phyloP scores from a whole-genome alignment of 2,113 vertebrate genomes.

The Paramormyrops kingsleyae region DNA sequence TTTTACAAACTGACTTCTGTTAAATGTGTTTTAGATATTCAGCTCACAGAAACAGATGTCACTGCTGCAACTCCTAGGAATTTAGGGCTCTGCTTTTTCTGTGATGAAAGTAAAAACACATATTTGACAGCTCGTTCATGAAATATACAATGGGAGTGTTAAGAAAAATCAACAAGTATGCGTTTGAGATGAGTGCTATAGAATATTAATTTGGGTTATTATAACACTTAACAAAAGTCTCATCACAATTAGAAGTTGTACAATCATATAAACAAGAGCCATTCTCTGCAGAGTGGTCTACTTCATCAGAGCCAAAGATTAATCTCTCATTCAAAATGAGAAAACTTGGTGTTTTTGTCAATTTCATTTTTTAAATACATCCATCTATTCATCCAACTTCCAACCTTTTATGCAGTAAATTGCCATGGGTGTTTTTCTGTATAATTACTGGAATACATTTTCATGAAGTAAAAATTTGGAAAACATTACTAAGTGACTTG shows the following conservation, averaged over 20 bases:
- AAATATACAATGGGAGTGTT: neutral
- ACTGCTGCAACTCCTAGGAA: constrained; percentile 29
- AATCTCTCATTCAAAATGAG: neutral
- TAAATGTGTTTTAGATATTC: constrained; percentile 38
- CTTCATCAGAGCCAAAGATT: neutral
- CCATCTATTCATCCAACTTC: neutral
- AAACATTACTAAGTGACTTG: neutral
- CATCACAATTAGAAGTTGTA: neutral
- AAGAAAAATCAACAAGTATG: neutral
- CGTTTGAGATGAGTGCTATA: neutral
- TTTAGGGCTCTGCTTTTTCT: constrained; percentile 23
- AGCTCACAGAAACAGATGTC: constrained; percentile 33
- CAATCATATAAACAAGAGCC: neutral
- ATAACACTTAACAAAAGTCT: neutral
- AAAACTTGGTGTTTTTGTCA: neutral
- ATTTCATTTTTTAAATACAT: neutral
- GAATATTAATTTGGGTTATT: neutral
- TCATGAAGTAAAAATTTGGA: neutral
- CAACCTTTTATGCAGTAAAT: neutral
- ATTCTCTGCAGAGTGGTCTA: neutral
- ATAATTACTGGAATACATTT: neutral
- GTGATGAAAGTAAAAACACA: constrained; percentile 24
- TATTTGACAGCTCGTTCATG: constrained; percentile 14
- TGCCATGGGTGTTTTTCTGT: neutral
- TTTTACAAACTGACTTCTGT: constrained; percentile 37